Percentiles rank a stretch among this genome's conserved stretches.
phyloP scores from a whole-genome alignment of 2,888 invertebrate species.

The Eupithecia abbreviata region DNA sequence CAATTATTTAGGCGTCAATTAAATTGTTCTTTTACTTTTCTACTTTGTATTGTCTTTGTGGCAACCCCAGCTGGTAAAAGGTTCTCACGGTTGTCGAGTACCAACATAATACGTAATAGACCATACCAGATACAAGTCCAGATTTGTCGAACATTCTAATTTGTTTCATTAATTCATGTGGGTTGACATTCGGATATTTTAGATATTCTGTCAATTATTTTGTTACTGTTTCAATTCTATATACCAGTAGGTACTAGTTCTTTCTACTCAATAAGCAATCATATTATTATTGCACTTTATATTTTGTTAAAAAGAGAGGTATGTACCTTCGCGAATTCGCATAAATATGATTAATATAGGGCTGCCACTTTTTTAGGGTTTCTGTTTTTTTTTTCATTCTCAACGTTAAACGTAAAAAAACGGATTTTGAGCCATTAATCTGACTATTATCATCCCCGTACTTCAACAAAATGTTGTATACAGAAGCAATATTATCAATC shows the following conservation, averaged over 20 bases:
- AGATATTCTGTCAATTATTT: neutral
- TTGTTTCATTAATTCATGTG: neutral
- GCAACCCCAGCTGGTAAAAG: neutral
- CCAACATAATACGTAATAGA: neutral
- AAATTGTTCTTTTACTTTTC: slow-evolving; percentile 22
- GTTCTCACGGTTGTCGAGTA: slow-evolving; percentile 25
- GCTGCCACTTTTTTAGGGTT: neutral
- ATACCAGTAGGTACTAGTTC: neutral
- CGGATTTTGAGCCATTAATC: too few species aligned
- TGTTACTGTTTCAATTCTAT: neutral
- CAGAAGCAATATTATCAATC: neutral
- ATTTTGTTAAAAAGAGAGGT: neutral
- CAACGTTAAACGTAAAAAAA: too few species aligned
- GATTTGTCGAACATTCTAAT: neutral
- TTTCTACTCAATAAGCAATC: neutral
- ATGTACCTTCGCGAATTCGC: neutral
- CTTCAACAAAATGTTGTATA: neutral
- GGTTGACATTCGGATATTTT: neutral
- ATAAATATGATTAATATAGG: neutral
- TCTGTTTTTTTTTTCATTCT: neutral
- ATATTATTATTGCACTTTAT: neutral
- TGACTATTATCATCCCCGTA: too few species aligned
- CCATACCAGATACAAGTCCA: neutral
- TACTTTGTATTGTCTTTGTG: slow-evolving; percentile 20
- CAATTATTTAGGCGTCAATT: slow-evolving; percentile 36